A percentile compares a stretch with the other conserved stretches of the same genome.
phyloP scores from a whole-genome alignment of 2,888 invertebrate genomes.

The Scaptodrosophila latifasciaeformis region DNA sequence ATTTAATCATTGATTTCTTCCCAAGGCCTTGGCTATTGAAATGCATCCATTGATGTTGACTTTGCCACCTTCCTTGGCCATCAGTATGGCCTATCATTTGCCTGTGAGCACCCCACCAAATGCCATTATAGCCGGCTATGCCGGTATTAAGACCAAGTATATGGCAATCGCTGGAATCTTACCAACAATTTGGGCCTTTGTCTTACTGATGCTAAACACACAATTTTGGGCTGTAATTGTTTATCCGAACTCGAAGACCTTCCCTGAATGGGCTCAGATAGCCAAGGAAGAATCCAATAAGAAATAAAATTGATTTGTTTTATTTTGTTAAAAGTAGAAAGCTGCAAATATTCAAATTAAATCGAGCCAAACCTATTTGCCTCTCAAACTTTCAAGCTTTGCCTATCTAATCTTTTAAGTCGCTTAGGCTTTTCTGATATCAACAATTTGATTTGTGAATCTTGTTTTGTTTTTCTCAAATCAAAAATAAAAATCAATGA shows the following conservation, averaged over 20 bases:
- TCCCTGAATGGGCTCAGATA: slow-evolving; percentile 34
- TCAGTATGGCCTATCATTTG: slow-evolving; percentile 92
- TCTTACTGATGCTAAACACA: slow-evolving; percentile 19
- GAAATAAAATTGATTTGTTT: background rate
- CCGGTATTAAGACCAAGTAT: slow-evolving; percentile 83
- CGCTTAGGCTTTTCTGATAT: no score
- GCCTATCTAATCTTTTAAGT: no score
- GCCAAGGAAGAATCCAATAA: background rate
- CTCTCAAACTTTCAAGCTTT: no score
- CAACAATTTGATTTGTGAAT: no score
- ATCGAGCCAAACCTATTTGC: no score
- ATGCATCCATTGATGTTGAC: slow-evolving; percentile 91
- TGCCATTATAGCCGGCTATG: slow-evolving; percentile 89
- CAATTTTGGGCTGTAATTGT: slow-evolving; percentile 33
- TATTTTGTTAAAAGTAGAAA: no score
- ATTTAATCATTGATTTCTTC: background rate
- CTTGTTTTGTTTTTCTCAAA: background rate
- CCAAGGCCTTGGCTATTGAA: slow-evolving; percentile 82
- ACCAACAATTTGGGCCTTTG: slow-evolving; percentile 34
- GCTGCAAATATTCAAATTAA: no score
- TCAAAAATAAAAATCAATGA: background rate
- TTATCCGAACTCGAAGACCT: slow-evolving; percentile 26
- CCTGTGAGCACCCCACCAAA: slow-evolving; percentile 97
- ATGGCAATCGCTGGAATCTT: slow-evolving; percentile 77
- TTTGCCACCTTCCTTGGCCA: slow-evolving; percentile 88